Base-by-base conservation (phyloP, 2,113 vertebrate genomes). In the zebrafish (Danio rerio) region DNA sequence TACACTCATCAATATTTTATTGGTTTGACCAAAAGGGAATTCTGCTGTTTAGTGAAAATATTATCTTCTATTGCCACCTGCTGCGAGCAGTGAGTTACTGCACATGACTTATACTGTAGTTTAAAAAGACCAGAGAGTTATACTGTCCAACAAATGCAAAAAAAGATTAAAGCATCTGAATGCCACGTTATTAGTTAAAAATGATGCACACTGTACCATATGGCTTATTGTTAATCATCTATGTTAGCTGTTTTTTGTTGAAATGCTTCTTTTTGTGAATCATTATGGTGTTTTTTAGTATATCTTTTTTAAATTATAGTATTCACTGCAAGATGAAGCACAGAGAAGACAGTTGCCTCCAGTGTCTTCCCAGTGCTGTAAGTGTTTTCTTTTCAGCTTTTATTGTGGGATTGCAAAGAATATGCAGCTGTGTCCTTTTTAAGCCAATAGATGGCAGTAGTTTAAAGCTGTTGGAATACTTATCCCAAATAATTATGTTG, bases 321-420 rank as follows among this genome's bases (percentile, higher is more conserved):
- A 90, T 92, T 90, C 93, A 15, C 86, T 92, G 78, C 90, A 93
- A 85, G 95, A 96, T 62, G 95, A 96, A 70, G 91, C 88, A 78
- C 94, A 91, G 90, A 94, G 93, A 89, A 94, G 92, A 88, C 88
- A 90, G 0, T 88, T 96, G 88, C 91, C 95, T 9, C 92, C 92
- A 85, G 92, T 94, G 83, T 94, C 96, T 78, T 95, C 96, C 84
- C 98, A 99, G 92, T 99, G 97, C 92, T 99, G 98, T 99, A 94
- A 98, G 98, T 98, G 13, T 49, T 53, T 47, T 70, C 8, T 68
- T 18, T 5, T 45, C 21, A 53, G 49, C 15, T 52, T 70, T 65
- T 58, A 0, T 12, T 9, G 56, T 73, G 31, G 5, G 10, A 16
- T 59, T 52, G 49, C 49, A 52, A 52, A 52, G 56, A 20, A 12